Evolutionary conservation across 2,888 invertebrate species (phyloP).

Genomic region (Parelbella ahira): DNA sequence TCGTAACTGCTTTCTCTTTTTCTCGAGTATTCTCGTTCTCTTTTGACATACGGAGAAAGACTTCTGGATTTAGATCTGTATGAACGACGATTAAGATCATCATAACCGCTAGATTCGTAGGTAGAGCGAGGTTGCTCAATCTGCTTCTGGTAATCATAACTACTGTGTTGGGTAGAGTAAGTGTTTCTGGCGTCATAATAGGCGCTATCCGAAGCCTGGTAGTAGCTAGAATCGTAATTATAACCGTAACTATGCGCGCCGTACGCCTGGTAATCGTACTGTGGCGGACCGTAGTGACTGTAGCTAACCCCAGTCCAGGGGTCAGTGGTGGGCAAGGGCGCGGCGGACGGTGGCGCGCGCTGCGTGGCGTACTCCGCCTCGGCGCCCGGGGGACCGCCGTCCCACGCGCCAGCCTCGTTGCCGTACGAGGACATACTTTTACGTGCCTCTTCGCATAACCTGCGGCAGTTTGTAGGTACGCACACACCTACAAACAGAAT

Average conservation of each 20-base stretch:
- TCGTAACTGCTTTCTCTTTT: constrained; percentile 53
- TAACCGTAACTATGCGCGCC: constrained; percentile 50
- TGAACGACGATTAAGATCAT: constrained; percentile 40
- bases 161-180: constrained; percentile 36
- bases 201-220: constrained; percentile 45
- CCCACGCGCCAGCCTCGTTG: constrained; percentile 64
- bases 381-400: constrained; percentile 77
- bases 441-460: constrained; percentile 73
- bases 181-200: constrained; percentile 46
- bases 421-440: constrained; percentile 74
- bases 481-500: constrained; percentile 85
- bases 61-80: constrained; percentile 55
- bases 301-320: constrained; percentile 74
- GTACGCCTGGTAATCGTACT: constrained; percentile 61
- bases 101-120: constrained; percentile 38
- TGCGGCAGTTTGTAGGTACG: constrained; percentile 81
- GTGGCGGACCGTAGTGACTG: constrained; percentile 56
- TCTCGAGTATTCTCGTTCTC: constrained; percentile 48
- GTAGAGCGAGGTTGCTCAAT: constrained; percentile 41
- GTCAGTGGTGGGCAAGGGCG: constrained; percentile 62
- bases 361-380: constrained; percentile 73
- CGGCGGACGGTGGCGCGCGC: constrained; percentile 56
- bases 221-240: constrained; percentile 54
- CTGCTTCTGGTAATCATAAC: constrained; percentile 37
- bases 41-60: constrained; percentile 51